Evolutionary conservation across 1,140 invertebrate species (phyloP), one percentile per base, ranked within the genome.

Genomic region (Tenebrio molitor): DNA sequence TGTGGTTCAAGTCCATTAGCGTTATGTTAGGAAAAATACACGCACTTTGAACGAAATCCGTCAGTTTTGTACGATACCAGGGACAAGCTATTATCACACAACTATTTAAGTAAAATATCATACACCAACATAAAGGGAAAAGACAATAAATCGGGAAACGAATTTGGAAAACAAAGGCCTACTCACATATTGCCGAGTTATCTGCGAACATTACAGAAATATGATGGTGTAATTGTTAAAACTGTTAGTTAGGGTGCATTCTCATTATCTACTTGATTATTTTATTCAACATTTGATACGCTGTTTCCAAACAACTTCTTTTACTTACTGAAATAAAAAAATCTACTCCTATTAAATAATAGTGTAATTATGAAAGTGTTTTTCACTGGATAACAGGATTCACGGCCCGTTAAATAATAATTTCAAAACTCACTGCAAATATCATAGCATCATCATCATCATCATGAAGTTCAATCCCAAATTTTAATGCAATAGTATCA

Each of bases 171-270:
- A 76, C 53, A 75, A 75, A 71, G 53, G 74, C 78, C 76, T 79
- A 80, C 79, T 79, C 79, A 81, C 78, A 79, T 79, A 78, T 77
- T 73, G 77, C 77, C 77, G 78, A 75, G 75, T 78, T 78, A 72
- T 79, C 79, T 81, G 79, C 75, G 69, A 81, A 81, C 74, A 78
- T 76, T 76, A 78, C 74, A 78, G 69, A 77, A 75, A 80, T 75
- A 73, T 76, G 74, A 76, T 74, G 72, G 72, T 76, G 74, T 71
- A 76, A 75, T 72, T 77, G 69, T 39, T 42, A 39, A 64, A 64
- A 19, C 10, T 64, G 17, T 6, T 39, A 15, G 1, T 39, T 36
- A 10, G 21, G 50, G 50, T 58, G 50, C 50, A 58, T 58, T 58
- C 29, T 58, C 50, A 58, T 58, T 58, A 58, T 8, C 15, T 8